These are phyloP conservation scores for Turritopsis rubra DNA, from an alignment of 30 jellyfish, hydroid and myxozoan genomes.

Conservation along the genomic window DNA sequence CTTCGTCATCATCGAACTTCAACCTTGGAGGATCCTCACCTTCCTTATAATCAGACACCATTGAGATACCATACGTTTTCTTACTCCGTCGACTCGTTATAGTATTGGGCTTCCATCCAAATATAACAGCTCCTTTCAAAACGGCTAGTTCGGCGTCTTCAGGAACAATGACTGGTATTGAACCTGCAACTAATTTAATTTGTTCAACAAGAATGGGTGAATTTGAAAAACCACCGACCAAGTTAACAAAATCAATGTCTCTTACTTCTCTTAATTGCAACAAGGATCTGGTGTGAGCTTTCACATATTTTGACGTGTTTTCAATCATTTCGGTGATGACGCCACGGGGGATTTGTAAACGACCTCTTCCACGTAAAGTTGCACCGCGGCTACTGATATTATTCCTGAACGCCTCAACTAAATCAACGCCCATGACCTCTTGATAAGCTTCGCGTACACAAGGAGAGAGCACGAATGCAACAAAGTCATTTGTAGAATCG, in stretches of 20 bases:
- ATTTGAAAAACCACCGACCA: constrained; percentile 23
- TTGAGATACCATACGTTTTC: constrained; percentile 14
- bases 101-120: constrained; percentile 16
- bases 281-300: constrained; percentile 6
- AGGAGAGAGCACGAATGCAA: background rate
- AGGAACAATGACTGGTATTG: constrained; percentile 19
- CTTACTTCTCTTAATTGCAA: background rate
- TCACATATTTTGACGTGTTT: background rate
- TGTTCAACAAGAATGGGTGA: constrained; percentile 9
- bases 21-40: constrained; percentile 1
- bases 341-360: constrained; percentile 7
- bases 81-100: constrained; percentile 1
- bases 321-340: constrained; percentile 18
- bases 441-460: constrained; percentile 22
- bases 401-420: constrained; percentile 5
- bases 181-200: constrained; percentile 1
- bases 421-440: constrained; percentile 11
- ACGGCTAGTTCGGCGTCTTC: constrained; percentile 17
- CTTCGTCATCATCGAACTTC: constrained; percentile 10
- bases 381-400: constrained; percentile 10
- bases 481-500: background rate
- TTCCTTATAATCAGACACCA: constrained; percentile 6
- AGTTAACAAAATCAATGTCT: constrained; percentile 6
- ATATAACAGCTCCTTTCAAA: constrained; percentile 25
- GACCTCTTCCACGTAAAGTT: background rate